Evolutionary conservation across 2,888 invertebrate genomes (phyloP).

Genomic region (Acrobasis repandana): DNA sequence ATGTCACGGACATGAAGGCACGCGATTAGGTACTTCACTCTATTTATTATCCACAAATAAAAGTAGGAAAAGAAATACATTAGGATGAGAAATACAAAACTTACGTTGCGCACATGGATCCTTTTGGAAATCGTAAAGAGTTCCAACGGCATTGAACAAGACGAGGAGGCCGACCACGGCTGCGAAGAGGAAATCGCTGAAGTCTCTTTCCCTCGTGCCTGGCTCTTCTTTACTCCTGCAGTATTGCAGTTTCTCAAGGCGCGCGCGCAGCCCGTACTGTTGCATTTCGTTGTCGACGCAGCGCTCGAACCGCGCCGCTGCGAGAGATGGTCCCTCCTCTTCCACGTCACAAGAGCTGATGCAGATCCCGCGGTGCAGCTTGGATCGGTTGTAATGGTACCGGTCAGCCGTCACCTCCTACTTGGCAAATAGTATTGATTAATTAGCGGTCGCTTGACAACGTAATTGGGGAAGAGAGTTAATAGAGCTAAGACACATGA

Average conservation of each 20-base stretch:
- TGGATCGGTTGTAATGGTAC: not conserved
- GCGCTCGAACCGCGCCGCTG: not conserved
- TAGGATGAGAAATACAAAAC: slow-evolving; percentile 23
- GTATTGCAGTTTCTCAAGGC: not conserved
- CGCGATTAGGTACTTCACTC: slow-evolving; percentile 41
- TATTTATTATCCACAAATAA: too few relatives aligned
- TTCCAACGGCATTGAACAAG: slow-evolving; percentile 48
- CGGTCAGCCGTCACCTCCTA: not conserved
- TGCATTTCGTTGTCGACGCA: not conserved
- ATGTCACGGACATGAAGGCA: too few relatives aligned
- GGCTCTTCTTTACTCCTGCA: slow-evolving; percentile 2
- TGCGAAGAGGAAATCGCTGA: not conserved
- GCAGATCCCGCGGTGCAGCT: not conserved
- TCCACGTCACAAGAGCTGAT: not conserved
- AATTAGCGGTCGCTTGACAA: too few relatives aligned
- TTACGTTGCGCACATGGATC: slow-evolving; percentile 44
- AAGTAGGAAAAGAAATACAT: not conserved
- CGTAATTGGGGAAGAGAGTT: too few relatives aligned
- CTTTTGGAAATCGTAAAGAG: slow-evolving; percentile 44
- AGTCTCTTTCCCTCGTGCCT: not conserved
- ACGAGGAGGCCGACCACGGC: slow-evolving; percentile 30
- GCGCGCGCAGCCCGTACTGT: not conserved
- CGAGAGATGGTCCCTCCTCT: not conserved
- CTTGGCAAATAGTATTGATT: too few relatives aligned
- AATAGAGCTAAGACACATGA: not conserved